Percentiles rank a stretch among this genome's conserved stretches.
Evolutionary conservation across 2,113 vertebrate species (phyloP).

Genomic region (Parotia lawesii): DNA sequence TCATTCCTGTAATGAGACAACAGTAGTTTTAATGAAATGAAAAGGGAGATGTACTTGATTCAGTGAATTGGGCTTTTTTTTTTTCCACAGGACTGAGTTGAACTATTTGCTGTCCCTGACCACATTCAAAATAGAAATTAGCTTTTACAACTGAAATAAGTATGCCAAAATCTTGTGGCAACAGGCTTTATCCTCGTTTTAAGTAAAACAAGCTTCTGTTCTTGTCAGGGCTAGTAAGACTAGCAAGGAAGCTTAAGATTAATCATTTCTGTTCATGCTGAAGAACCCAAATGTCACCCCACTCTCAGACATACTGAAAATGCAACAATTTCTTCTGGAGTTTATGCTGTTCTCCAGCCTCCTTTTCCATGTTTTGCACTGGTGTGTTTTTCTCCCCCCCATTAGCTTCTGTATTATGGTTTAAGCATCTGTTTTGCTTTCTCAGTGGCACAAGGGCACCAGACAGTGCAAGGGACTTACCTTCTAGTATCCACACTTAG

Average conservation of each 20-base stretch:
- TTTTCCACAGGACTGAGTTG: neutral
- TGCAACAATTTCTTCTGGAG: neutral
- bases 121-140: neutral
- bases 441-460: neutral
- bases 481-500: neutral
- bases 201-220: neutral
- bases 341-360: neutral
- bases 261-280: neutral
- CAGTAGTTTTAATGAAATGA: neutral
- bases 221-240: neutral
- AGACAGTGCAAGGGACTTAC: neutral
- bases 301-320: neutral
- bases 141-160: neutral
- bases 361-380: neutral
- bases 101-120: neutral
- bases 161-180: neutral
- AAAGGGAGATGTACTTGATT: neutral
- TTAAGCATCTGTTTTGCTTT: neutral
- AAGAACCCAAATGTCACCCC: neutral
- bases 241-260: neutral
- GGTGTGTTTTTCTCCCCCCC: accelerated
- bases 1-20: neutral
- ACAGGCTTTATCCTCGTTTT: neutral
- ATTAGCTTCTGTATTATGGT: neutral
- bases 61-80: neutral